These are phyloP conservation scores for Zaprionus nigranus DNA, from an alignment of 1,140 invertebrate species.

Conservation along the genomic window DNA sequence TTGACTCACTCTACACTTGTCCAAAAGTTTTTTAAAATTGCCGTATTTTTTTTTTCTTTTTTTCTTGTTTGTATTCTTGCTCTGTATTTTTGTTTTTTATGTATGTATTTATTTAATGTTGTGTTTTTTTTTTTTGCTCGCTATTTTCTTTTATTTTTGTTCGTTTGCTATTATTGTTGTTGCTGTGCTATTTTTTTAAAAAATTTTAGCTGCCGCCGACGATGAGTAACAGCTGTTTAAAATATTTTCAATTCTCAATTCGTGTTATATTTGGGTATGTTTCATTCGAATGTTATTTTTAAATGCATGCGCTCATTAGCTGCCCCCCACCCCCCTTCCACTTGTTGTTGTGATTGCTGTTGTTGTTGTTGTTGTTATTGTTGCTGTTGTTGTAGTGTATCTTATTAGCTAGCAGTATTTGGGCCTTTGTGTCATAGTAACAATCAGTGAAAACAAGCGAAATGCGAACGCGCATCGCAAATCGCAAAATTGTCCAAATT, in stretches of 20 bases:
- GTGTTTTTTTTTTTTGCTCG: slow-evolving; percentile 21
- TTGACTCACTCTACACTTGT: slow-evolving; percentile 66
- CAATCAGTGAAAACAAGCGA: slow-evolving; percentile 24
- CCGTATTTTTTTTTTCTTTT: slow-evolving; percentile 29
- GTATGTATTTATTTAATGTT: slow-evolving; percentile 22
- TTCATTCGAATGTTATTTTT: slow-evolving; percentile 78
- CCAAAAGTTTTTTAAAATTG: slow-evolving; percentile 72
- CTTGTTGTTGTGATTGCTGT: slow-evolving; percentile 25
- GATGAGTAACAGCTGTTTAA: slow-evolving; percentile 83
- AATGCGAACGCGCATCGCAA: too few species aligned
- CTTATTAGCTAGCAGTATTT: slow-evolving; percentile 54
- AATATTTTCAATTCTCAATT: slow-evolving; percentile 75
- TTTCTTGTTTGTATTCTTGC: slow-evolving; percentile 29
- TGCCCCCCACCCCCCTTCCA: background rate
- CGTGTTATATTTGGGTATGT: slow-evolving; percentile 66
- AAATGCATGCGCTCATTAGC: slow-evolving; percentile 79
- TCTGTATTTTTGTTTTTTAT: slow-evolving; percentile 8
- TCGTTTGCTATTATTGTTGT: slow-evolving; percentile 28
- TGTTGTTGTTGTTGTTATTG: slow-evolving; percentile 31
- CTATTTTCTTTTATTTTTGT: slow-evolving; percentile 51
- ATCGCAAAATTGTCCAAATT: slow-evolving; percentile 43
- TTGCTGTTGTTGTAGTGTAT: slow-evolving; percentile 29
- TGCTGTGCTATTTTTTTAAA: slow-evolving; percentile 61
- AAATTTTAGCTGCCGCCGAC: slow-evolving; percentile 50
- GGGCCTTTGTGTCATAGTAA: slow-evolving; percentile 77